A percentile compares a stretch with the other conserved stretches of the same genome.
phyloP scores from a whole-genome alignment of 2,888 invertebrate species.

The Baronia brevicornis region DNA sequence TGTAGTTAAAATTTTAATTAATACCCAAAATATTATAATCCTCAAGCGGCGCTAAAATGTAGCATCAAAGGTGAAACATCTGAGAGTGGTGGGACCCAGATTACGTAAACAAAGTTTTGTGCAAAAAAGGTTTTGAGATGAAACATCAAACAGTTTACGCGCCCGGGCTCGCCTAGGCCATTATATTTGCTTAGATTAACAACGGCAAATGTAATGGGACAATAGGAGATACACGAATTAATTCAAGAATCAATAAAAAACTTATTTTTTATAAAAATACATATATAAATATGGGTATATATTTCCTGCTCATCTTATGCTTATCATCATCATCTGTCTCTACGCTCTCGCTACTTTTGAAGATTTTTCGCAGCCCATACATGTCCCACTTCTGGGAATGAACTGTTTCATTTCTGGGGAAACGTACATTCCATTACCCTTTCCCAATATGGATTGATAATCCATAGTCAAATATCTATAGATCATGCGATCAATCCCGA shows the following conservation, averaged over 20 bases:
- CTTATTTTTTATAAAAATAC: too few species aligned
- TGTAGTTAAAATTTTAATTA: conserved; percentile 1
- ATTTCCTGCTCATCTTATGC: too few species aligned
- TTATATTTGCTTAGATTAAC: conserved; percentile 59
- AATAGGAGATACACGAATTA: conserved; percentile 30
- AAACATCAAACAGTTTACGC: conserved; percentile 60
- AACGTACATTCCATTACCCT: too few species aligned
- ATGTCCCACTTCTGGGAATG: too few species aligned
- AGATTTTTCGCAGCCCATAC: too few species aligned
- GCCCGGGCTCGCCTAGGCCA: conserved; percentile 30
- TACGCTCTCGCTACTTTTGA: too few species aligned
- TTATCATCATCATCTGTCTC: too few species aligned
- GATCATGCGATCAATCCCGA: too few species aligned
- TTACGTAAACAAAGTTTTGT: conserved; percentile 60
- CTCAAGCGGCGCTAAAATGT: conserved; percentile 7
- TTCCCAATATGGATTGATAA: too few species aligned
- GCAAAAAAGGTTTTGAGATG: conserved; percentile 43
- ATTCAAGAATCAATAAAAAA: conserved; percentile 24
- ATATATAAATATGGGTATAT: too few species aligned
- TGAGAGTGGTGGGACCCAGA: conserved; percentile 24
- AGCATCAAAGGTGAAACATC: conserved; percentile 15
- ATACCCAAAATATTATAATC: conserved; percentile 6
- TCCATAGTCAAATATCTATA: too few species aligned
- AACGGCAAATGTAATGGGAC: conserved; percentile 38
- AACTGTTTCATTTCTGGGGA: too few species aligned